Conservation (phyloP, 2,113 vertebrate species). For the Lagenorhynchus albirostris region DNA sequence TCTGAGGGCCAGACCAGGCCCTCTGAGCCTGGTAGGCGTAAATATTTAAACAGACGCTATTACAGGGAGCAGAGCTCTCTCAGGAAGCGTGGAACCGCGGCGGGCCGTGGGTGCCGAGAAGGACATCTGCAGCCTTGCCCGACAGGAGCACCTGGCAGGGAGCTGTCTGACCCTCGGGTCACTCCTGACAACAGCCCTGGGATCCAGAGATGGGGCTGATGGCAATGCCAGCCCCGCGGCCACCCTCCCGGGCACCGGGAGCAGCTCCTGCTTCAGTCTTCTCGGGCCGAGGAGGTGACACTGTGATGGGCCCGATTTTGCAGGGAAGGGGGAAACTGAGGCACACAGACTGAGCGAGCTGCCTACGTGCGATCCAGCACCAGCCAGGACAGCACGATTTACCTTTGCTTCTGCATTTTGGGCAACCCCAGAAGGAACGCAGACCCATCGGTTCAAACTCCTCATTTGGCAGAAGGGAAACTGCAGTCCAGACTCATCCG, state of each 20-base stretch:
- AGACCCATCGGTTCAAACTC: accelerated
- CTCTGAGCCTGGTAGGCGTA: not conserved
- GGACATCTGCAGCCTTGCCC: not conserved
- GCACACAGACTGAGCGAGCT: accelerated
- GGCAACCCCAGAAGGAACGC: too few species aligned
- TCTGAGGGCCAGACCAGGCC: not conserved
- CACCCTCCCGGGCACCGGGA: not conserved
- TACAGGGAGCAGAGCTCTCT: not conserved
- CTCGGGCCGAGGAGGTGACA: not conserved
- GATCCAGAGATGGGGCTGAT: accelerated
- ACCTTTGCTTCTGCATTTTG: not conserved
- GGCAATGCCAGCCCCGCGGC: accelerated
- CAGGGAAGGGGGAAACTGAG: not conserved
- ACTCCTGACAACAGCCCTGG: accelerated
- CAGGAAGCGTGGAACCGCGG: not conserved
- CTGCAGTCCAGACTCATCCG: not conserved
- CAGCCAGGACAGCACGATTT: accelerated
- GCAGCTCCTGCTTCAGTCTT: not conserved
- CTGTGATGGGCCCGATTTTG: accelerated
- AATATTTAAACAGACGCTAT: conserved; percentile 52
- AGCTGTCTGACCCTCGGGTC: accelerated
- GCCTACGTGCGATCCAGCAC: accelerated
- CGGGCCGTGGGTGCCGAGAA: accelerated
- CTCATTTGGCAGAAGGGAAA: not conserved
- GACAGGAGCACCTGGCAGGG: not conserved